phyloP scores from a whole-genome alignment of 2,113 vertebrate genomes.

The Neogobius melanostomus region DNA sequence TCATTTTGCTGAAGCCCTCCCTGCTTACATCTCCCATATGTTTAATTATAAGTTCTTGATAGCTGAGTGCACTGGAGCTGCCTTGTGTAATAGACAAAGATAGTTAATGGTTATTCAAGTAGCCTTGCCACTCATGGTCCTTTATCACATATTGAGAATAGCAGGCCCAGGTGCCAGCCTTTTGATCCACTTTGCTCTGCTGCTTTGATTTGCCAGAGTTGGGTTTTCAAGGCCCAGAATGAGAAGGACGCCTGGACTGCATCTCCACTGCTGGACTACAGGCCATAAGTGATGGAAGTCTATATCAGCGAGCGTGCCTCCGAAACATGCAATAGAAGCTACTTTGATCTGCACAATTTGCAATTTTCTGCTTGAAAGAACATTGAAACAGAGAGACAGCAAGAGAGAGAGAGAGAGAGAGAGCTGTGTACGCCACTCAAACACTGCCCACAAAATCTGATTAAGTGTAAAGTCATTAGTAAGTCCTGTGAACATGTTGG shows the following conservation, averaged over 20 bases:
- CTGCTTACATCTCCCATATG: neutral
- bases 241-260: conserved; percentile 24
- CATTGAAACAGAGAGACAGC: conserved; percentile 17
- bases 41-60: conserved; percentile 17
- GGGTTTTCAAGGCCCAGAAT: conserved; percentile 42
- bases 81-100: conserved; percentile 12
- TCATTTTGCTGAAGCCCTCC: conserved; percentile 3
- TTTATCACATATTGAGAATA: conserved; percentile 36
- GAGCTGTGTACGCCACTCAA: conserved; percentile 15
- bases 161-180: conserved; percentile 40
- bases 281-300: neutral
- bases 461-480: conserved; percentile 31
- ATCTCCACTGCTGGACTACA: conserved; percentile 16
- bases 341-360: conserved; percentile 58
- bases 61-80: neutral
- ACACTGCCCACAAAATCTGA: conserved; percentile 17
- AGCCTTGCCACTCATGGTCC: conserved; percentile 14
- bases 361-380: conserved; percentile 49
- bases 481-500: conserved; percentile 27
- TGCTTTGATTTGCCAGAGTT: conserved; percentile 57
- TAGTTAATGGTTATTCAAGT: conserved; percentile 33
- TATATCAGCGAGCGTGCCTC: conserved; percentile 27
- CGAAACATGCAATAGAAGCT: conserved; percentile 35
- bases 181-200: conserved; percentile 61
- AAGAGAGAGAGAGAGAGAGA: neutral